Base-by-base conservation (phyloP, 2,113 vertebrate genomes). In the Miniopterus natalensis region DNA sequence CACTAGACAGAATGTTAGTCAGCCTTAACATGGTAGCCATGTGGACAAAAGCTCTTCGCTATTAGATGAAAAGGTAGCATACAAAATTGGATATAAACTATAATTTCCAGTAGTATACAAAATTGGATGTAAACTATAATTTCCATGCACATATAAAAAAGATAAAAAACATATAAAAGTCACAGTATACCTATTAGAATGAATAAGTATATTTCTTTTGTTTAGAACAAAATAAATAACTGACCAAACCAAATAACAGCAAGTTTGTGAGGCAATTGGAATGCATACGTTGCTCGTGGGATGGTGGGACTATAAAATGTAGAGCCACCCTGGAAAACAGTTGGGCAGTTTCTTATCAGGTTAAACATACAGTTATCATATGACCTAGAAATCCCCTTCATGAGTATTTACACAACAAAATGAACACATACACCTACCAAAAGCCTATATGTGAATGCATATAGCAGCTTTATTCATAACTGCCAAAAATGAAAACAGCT, bases 371-470 rank as follows among this genome's bases (percentile, higher is more conserved):
- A 55, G 45, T 63, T 55, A 71, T 17, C 11, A 55, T 55, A 21
- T 21, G 18, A 87, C 15, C 25, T 29, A 74, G 51, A 31, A 84
- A 92, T 71, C 17, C 13, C 13, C 49, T 21, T 74, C 68, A 65
- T 86, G 45, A 61, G 36, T 80, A 90, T 84, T 55, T 75, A 45
- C 21, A 42, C 13, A 59, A 84, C 71, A 91, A 95, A 85, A 94
- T 53, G 40, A 78, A 95, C 84, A 68, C 68, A 95, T 6, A 80
- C 6, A 51, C 31, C 61, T 6, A 66, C 68, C 1, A 29, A 94
- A 94, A 90, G 8, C 6, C 3, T 29, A 14, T 12, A 49, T 2
- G 0, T 27, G 27, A 71, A 66, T 63, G 18, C 9, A 55, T 45
- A 6, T 0, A 91, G 36, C 5, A 92, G 29, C 59, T 78, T 77